phyloP scores from a whole-genome alignment of 2,113 vertebrate species.

The Pongo abelii region DNA sequence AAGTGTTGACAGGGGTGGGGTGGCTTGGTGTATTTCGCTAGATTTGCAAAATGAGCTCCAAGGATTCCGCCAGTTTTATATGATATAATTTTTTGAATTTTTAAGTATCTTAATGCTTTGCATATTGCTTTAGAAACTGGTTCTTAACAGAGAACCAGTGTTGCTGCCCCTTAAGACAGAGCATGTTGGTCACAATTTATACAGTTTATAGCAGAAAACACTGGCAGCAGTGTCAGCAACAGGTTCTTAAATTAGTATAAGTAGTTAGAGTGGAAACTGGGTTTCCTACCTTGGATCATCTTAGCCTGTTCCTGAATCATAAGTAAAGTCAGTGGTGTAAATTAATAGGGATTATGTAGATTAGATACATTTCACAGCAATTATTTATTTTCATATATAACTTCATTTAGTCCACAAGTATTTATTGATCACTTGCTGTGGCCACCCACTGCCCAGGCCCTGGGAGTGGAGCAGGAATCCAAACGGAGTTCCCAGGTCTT shows the following conservation, averaged over 20 bases:
- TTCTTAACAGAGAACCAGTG: background rate
- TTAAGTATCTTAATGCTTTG: background rate
- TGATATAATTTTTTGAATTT: background rate
- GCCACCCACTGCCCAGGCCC: background rate
- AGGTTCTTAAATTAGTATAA: rapidly evolving
- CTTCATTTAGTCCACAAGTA: background rate
- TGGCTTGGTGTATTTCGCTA: rapidly evolving
- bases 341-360: background rate
- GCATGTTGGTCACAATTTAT: rapidly evolving
- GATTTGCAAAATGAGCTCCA: background rate
- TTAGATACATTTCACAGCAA: background rate
- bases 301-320: background rate
- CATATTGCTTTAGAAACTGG: background rate
- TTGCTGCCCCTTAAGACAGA: background rate
- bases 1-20: rapidly evolving
- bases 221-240: rapidly evolving
- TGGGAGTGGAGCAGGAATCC: too few species aligned
- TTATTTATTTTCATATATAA: background rate
- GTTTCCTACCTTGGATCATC: background rate
- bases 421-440: background rate
- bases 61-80: background rate
- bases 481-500: background rate
- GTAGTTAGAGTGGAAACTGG: background rate
- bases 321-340: background rate
- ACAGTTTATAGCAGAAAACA: background rate